Base-by-base conservation (phyloP, 2,113 vertebrate genomes). In the Sigmodon hispidus region DNA sequence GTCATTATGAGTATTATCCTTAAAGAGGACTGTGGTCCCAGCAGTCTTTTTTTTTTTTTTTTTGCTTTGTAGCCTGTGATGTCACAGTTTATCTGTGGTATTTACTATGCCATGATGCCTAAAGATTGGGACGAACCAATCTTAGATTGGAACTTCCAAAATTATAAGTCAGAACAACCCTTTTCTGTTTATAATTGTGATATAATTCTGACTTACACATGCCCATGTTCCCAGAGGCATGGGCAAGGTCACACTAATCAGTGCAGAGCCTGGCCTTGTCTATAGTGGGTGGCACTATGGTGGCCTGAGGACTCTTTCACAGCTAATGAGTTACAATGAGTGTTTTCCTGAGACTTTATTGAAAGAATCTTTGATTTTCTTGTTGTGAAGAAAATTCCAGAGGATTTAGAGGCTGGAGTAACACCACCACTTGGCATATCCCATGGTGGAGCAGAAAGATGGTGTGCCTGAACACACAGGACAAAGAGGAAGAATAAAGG, bases 291-390 rank as follows among this genome's bases (percentile, higher is more conserved):
- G 65, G 65, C n/a, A 88, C 45, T 0, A 17, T 26, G 36, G 15
- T 48, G 87, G 5, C 22, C 15, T 65, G 15, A 95, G 89, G 63
- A 81, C 34, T 81, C 45, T 43, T 15, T 40, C 77, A 94, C n/a
- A 79, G 55, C 55, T 57, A 89, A 84, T 11, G 31, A 96, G 79
- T 45, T 79, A 86, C 45, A 65, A 1, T 24, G 26, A 89, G 24
- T 36, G 1, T 77, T 57, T 83, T 52, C 29, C 31, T 73, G 61
- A 75, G 48, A 63, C 24, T 45, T 59, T 16, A 9, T 40, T 55
- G 59, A 83, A 91, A 52, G 61, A 87, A n/a, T 87, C 80, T 94
- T 84, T 94, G 80, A 31, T 94, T 91, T 94, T 45, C 67, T 93
- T 93, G n/a, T 43, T 83, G 55, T 50, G 19, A 3, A 77, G 73